These are phyloP conservation scores for Tautogolabrus adspersus DNA, from an alignment of 2,113 vertebrate genomes.

Conservation along the genomic window DNA sequence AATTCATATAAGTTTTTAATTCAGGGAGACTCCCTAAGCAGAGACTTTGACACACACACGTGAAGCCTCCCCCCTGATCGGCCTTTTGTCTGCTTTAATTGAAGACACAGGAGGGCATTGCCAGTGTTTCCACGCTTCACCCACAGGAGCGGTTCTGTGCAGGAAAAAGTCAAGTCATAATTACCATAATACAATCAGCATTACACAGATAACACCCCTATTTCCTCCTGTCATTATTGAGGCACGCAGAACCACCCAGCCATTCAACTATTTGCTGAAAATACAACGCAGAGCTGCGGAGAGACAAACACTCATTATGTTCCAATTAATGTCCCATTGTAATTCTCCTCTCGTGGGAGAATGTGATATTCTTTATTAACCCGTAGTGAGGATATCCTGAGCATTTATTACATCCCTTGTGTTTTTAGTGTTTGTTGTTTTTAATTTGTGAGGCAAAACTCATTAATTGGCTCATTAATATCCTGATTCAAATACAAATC, in stretches of 20 bases:
- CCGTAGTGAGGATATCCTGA: conserved; percentile 56
- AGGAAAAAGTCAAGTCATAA: conserved; percentile 59
- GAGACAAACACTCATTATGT: conserved; percentile 76
- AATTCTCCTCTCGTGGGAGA: conserved; percentile 69
- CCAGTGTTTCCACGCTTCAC: conserved; percentile 29
- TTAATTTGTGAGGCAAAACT: conserved; percentile 65
- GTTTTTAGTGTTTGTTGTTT: conserved; percentile 54
- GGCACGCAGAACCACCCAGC: conserved; percentile 63
- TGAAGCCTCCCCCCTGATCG: background rate
- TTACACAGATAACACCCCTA: conserved; percentile 66
- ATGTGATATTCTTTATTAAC: conserved; percentile 59
- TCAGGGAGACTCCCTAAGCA: conserved; percentile 16
- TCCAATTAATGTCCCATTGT: conserved; percentile 76
- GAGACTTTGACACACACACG: conserved; percentile 9
- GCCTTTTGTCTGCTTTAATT: conserved; percentile 57
- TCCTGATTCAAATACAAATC: conserved; percentile 57
- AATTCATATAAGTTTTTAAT: conserved; percentile 59
- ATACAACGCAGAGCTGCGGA: conserved; percentile 39
- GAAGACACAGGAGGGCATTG: conserved; percentile 34
- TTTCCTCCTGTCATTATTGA: conserved; percentile 61
- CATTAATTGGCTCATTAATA: conserved; percentile 71
- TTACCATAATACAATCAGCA: conserved; percentile 68
- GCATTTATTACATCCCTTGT: conserved; percentile 67
- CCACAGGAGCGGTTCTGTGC: conserved; percentile 52
- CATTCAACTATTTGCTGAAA: conserved; percentile 62